These are phyloP conservation scores for Callyntrura guangdongensis DNA, from an alignment of 2,888 invertebrate genomes.

Conservation along the genomic window DNA sequence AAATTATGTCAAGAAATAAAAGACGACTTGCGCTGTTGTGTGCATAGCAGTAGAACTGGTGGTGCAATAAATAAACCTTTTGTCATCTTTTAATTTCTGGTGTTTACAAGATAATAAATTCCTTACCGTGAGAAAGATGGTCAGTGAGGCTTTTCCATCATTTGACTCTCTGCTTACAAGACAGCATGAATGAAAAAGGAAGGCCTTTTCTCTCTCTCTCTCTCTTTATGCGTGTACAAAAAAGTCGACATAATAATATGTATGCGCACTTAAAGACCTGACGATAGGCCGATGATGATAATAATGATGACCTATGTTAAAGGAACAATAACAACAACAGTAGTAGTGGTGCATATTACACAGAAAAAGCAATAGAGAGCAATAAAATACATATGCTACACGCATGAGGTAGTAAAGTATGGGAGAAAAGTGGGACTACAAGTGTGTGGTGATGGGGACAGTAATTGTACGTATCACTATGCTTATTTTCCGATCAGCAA, in stretches of 20 bases:
- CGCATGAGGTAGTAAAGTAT: neutral
- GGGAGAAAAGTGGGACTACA: neutral
- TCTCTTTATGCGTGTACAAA: neutral
- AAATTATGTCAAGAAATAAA: slow-evolving; percentile 54
- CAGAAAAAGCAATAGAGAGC: neutral
- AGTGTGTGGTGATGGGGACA: too few relatives aligned
- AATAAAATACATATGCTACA: neutral
- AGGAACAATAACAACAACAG: neutral
- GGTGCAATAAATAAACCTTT: slow-evolving; percentile 55
- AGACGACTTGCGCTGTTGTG: neutral
- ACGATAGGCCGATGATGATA: neutral
- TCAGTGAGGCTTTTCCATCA: slow-evolving; percentile 47
- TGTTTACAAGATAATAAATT: slow-evolving; percentile 66
- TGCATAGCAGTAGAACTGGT: neutral
- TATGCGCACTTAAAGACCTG: neutral
- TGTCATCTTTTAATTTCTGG: slow-evolving; percentile 58
- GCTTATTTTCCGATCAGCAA: too few relatives aligned
- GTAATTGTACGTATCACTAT: too few relatives aligned
- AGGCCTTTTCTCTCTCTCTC: slow-evolving; percentile 14
- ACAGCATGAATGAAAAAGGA: slow-evolving; percentile 25
- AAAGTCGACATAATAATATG: neutral
- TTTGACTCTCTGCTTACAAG: slow-evolving; percentile 27
- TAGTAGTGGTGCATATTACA: too few relatives aligned
- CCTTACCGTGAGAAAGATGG: slow-evolving; percentile 61
- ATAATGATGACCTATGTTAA: slow-evolving; percentile 9